These are phyloP conservation scores for Palythoa heliodiscus DNA, from an alignment of 92 coral and sea anemone genomes.

Conservation along the genomic window DNA sequence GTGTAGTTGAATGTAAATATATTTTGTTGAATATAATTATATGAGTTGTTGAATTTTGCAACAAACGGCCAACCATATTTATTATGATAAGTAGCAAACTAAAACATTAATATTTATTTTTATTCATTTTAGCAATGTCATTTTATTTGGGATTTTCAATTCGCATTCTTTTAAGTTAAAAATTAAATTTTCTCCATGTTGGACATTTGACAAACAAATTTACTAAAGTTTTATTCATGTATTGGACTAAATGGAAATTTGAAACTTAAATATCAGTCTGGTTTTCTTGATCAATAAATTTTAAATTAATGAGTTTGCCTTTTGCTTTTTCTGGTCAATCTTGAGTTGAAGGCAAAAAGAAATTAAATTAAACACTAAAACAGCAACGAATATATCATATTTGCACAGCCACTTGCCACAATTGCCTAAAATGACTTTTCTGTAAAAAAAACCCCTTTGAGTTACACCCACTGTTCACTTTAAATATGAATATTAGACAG, in stretches of 20 bases:
- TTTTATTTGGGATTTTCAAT: background rate
- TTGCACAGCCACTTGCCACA: conserved; percentile 16
- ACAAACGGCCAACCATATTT: too few relatives aligned
- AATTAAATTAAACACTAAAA: background rate
- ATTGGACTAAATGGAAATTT: too few relatives aligned
- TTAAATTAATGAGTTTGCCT: background rate
- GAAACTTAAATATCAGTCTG: background rate
- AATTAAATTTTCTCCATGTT: background rate
- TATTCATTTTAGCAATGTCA: background rate
- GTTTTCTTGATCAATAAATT: background rate
- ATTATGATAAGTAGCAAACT: conserved; percentile 1
- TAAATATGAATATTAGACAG: background rate
- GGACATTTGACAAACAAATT: background rate
- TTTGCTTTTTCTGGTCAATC: background rate
- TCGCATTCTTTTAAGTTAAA: background rate
- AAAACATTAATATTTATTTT: conserved; percentile 15
- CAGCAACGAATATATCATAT: conserved; percentile 1
- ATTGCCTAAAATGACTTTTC: background rate
- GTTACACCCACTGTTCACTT: conserved; percentile 7
- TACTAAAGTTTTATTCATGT: too few relatives aligned
- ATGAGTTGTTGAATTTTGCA: too few relatives aligned
- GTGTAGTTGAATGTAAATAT: too few relatives aligned
- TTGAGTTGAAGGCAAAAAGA: background rate
- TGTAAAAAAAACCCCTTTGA: background rate
- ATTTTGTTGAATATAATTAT: too few relatives aligned